Conservation (phyloP, 2,888 invertebrate species). For the Temnothorax unifasciatus region DNA sequence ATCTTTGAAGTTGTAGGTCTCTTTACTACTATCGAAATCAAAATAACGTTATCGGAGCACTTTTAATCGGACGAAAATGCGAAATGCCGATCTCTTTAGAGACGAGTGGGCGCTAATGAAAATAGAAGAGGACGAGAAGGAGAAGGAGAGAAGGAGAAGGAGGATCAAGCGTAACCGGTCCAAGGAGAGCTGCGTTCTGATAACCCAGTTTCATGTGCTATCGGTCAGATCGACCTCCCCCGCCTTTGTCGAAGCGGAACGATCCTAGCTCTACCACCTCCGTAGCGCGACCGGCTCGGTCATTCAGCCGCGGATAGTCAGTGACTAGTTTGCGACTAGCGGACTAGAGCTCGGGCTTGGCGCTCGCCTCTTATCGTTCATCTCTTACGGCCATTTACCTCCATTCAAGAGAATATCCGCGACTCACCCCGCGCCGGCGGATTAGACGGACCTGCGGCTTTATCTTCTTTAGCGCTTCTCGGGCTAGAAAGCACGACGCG, state of each 20-base stretch:
- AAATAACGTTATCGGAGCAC: background rate
- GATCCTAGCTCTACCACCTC: slow-evolving; percentile 69
- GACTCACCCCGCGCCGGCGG: slow-evolving; percentile 23
- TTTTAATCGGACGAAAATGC: slow-evolving; percentile 25
- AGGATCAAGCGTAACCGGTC: slow-evolving; percentile 80
- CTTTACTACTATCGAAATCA: background rate
- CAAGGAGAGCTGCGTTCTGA: slow-evolving; percentile 84
- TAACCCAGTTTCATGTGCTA: slow-evolving; percentile 84
- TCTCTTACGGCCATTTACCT: slow-evolving; percentile 40
- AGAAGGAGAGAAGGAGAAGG: slow-evolving; percentile 61
- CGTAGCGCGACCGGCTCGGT: slow-evolving; percentile 62
- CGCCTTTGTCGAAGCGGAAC: slow-evolving; percentile 76
- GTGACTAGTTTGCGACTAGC: slow-evolving; percentile 70
- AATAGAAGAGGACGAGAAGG: slow-evolving; percentile 58
- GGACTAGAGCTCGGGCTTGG: slow-evolving; percentile 58
- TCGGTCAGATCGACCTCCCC: slow-evolving; percentile 81
- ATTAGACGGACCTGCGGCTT: background rate
- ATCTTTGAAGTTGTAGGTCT: background rate
- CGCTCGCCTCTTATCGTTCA: slow-evolving; percentile 51
- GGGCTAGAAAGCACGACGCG: slow-evolving; percentile 14
- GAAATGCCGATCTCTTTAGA: slow-evolving; percentile 10
- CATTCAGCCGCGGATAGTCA: slow-evolving; percentile 73
- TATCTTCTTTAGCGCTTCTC: background rate
- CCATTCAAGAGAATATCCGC: slow-evolving; percentile 52
- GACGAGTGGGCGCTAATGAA: slow-evolving; percentile 8